phyloP scores from a whole-genome alignment of 2,888 invertebrate species.

The Eristalinus sepulchralis region DNA sequence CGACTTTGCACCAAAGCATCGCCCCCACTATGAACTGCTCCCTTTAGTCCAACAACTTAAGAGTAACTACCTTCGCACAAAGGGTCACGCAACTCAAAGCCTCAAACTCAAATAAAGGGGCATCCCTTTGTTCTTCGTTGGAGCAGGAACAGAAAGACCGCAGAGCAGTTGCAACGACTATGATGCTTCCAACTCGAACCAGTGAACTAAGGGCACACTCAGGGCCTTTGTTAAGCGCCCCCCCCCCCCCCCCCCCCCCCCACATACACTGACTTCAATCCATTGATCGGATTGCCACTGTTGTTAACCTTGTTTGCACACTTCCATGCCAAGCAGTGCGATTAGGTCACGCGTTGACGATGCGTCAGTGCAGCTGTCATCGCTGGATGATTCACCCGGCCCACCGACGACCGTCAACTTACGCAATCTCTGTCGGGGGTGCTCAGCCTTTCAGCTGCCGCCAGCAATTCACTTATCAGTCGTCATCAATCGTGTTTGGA shows the following conservation, averaged over 20 bases:
- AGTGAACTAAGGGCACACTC: background rate
- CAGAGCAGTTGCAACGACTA: background rate
- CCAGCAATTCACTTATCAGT: background rate
- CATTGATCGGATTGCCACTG: background rate
- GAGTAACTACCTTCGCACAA: background rate
- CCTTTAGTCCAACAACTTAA: background rate
- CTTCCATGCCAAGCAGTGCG: background rate
- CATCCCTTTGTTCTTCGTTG: background rate
- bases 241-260: background rate
- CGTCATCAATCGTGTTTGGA: conserved; percentile 39
- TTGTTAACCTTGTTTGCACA: background rate
- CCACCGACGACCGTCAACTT: background rate
- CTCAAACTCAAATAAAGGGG: background rate
- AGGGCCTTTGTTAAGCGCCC: background rate
- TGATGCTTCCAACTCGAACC: background rate
- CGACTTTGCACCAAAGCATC: background rate
- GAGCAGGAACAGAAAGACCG: background rate
- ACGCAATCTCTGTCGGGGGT: background rate
- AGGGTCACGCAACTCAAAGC: background rate
- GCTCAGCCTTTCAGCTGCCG: background rate
- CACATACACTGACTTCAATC: background rate
- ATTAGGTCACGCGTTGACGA: background rate
- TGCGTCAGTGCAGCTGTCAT: background rate
- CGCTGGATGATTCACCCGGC: background rate
- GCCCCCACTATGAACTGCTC: background rate